Percentiles rank a stretch among this genome's conserved stretches.
Conservation (phyloP, 1,140 invertebrate species). For the Drosophila oshimai region DNA sequence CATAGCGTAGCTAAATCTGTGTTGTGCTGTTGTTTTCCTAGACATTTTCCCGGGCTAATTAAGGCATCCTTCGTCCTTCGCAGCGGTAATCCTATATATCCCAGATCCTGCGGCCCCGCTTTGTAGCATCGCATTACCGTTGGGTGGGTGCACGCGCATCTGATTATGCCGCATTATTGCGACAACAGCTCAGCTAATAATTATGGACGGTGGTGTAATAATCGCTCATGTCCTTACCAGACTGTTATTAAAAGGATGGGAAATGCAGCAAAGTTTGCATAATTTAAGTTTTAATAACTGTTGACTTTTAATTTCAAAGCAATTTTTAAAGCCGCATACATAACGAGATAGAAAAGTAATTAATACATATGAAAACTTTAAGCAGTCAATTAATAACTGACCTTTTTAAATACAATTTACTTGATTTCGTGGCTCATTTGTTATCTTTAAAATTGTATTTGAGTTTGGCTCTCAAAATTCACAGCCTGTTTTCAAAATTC, state of each 20-base stretch:
- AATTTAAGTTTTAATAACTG: too few species aligned
- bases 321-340: too few species aligned
- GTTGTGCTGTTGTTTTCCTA: not conserved
- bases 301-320: too few species aligned
- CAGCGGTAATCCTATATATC: conserved; percentile 38
- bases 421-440: too few species aligned
- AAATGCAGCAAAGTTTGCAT: not conserved
- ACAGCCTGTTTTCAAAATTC: too few species aligned
- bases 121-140: conserved; percentile 16
- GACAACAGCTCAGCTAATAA: not conserved
- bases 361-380: too few species aligned
- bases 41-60: conserved; percentile 11
- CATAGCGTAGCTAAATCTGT: conserved; percentile 17
- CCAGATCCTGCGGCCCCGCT: not conserved
- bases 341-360: too few species aligned
- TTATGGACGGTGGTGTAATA: not conserved
- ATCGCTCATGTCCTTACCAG: not conserved
- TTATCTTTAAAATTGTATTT: too few species aligned
- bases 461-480: too few species aligned
- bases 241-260: not conserved
- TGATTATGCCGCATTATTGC: conserved; percentile 21
- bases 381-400: too few species aligned
- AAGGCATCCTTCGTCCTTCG: conserved; percentile 12
- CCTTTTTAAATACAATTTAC: too few species aligned
- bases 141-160: conserved; percentile 35